Conservation (phyloP, 2,113 vertebrate genomes). For the Scomber scombrus region DNA sequence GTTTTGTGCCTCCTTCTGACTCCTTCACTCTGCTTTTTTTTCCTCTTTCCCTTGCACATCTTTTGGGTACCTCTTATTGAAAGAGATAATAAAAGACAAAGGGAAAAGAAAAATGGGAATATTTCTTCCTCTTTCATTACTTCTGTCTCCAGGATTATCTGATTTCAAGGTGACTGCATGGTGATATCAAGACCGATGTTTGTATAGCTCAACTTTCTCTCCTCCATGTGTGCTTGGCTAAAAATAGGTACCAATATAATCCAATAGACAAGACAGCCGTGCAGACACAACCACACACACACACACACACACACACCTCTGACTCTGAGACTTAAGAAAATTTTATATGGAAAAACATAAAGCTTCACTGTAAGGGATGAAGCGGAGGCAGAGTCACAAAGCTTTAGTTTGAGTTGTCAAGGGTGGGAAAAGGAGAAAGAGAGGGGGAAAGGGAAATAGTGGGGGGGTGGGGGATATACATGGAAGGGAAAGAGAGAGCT, state of each 20-base stretch:
- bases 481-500: not conserved
- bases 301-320: conserved; percentile 23
- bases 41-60: not conserved
- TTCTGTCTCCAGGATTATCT: conserved; percentile 38
- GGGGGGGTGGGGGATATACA: not conserved
- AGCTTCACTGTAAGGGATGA: conserved; percentile 13
- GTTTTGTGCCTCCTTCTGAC: too few species aligned
- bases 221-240: conserved; percentile 29
- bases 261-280: conserved; percentile 54
- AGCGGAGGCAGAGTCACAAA: not conserved
- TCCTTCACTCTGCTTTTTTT: not conserved
- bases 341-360: conserved; percentile 20
- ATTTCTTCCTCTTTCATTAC: conserved; percentile 34
- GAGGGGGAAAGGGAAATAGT: not conserved
- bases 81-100: conserved; percentile 16
- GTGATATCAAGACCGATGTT: conserved; percentile 33
- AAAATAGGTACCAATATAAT: conserved; percentile 56
- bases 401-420: conserved; percentile 1
- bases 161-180: conserved; percentile 50
- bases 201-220: conserved; percentile 30
- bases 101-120: not conserved
- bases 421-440: not conserved
- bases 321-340: conserved; percentile 28
- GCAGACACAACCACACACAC: conserved; percentile 6
- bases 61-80: not conserved